These are phyloP conservation scores for Fregata magnificens DNA, from an alignment of 2,113 vertebrate genomes.

Conservation along the genomic window DNA sequence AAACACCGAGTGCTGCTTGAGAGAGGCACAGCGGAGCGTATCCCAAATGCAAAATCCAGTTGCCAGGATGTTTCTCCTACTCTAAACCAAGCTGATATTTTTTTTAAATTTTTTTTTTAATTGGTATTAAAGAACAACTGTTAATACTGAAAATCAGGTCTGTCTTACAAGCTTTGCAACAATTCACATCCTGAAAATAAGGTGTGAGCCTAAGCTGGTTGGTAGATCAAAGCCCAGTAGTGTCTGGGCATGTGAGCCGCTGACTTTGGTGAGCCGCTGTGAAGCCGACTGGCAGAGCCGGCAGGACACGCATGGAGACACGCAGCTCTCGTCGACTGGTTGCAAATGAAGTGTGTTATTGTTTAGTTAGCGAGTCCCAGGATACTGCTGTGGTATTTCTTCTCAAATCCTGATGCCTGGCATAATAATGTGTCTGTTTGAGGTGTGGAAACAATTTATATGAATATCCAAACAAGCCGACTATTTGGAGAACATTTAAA, in stretches of 20 bases:
- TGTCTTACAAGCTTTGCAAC: neutral
- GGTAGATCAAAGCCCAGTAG: neutral
- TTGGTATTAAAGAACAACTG: neutral
- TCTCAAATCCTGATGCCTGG: neutral
- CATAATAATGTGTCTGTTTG: neutral
- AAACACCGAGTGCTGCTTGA: neutral
- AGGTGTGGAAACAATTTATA: neutral
- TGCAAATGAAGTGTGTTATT: neutral
- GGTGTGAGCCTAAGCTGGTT: neutral
- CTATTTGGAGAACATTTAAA: neutral
- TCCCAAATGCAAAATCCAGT: neutral
- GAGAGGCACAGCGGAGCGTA: rapidly evolving
- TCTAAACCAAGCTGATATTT: neutral
- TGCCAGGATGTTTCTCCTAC: neutral
- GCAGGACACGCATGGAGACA: rapidly evolving
- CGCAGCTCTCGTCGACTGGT: neutral
- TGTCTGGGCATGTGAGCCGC: neutral
- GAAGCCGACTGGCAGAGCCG: rapidly evolving
- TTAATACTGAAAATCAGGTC: neutral
- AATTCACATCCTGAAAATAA: neutral
- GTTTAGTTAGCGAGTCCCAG: neutral
- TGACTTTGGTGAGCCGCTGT: neutral
- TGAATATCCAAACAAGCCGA: neutral
- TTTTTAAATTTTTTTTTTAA: neutral
- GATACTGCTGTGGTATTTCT: neutral